phyloP scores from a whole-genome alignment of 2,797 vertebrate genomes.

The Falco novaeseelandiae region DNA sequence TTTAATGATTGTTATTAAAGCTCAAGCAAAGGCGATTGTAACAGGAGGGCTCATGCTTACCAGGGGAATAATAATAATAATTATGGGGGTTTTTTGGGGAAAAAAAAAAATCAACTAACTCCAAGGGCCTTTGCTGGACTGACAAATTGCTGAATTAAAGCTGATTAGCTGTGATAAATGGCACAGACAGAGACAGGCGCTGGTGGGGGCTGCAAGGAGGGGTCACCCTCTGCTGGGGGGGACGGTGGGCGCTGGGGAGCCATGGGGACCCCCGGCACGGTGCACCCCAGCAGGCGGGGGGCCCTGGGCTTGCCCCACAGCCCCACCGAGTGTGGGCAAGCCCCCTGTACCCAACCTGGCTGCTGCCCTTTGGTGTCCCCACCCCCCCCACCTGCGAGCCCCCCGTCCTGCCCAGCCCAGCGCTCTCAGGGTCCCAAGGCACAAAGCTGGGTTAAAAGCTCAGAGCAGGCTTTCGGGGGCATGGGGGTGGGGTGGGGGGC shows the following conservation, averaged over 20 bases:
- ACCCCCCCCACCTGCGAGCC: background rate
- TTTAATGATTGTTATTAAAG: conserved; percentile 56
- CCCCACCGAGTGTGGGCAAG: no score
- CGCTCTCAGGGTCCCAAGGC: background rate
- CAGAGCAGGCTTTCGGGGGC: background rate
- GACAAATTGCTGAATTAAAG: conserved; percentile 68
- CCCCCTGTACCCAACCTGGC: no score
- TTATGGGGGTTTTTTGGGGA: no score
- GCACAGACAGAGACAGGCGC: background rate
- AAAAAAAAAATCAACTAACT: background rate
- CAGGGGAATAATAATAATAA: conserved; percentile 16
- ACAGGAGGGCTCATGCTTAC: background rate
- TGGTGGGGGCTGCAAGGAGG: background rate
- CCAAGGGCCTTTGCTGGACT: background rate
- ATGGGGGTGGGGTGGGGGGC: background rate
- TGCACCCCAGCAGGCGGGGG: background rate
- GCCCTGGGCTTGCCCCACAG: background rate
- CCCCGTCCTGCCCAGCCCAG: background rate
- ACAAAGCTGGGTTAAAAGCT: background rate
- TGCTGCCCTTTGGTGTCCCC: background rate
- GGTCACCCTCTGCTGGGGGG: no score
- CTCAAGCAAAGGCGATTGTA: background rate
- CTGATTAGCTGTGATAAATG: conserved; percentile 61
- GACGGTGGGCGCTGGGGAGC: background rate
- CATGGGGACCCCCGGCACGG: fast-evolving